Conservation (phyloP, 1,140 invertebrate genomes). For the Caenorhabditis briggsae region DNA sequence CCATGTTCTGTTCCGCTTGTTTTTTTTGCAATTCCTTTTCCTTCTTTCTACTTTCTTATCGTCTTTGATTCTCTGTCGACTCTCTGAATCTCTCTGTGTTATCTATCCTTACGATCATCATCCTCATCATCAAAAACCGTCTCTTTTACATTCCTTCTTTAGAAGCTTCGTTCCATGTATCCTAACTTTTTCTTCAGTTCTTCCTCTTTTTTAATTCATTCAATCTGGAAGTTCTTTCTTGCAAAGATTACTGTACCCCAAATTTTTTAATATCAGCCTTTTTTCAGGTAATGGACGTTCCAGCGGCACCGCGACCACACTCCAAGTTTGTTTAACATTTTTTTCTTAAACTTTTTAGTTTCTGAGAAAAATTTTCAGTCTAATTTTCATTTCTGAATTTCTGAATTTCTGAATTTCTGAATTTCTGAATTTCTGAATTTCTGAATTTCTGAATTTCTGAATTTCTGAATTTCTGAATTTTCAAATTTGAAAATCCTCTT, state of each 20-base stretch:
- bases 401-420: no score
- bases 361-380: background rate
- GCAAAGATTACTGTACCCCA: background rate
- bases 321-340: conserved; percentile 31
- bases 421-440: no score
- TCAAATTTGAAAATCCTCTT: no score
- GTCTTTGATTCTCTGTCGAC: background rate
- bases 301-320: conserved; percentile 54
- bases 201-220: background rate
- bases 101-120: conserved; percentile 34
- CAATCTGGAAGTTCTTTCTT: background rate
- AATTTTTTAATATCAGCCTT: background rate
- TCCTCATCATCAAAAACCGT: conserved; percentile 17
- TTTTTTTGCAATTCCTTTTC: background rate
- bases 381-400: background rate
- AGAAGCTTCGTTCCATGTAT: background rate
- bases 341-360: background rate
- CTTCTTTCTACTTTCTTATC: background rate
- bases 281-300: conserved; percentile 58
- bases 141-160: background rate
- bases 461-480: no score
- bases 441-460: no score
- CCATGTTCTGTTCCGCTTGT: background rate
- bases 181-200: background rate
- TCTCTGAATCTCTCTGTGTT: background rate